These are phyloP conservation scores for Fragariocoptes setiger DNA, from an alignment of 1,140 invertebrate genomes.

Conservation along the genomic window DNA sequence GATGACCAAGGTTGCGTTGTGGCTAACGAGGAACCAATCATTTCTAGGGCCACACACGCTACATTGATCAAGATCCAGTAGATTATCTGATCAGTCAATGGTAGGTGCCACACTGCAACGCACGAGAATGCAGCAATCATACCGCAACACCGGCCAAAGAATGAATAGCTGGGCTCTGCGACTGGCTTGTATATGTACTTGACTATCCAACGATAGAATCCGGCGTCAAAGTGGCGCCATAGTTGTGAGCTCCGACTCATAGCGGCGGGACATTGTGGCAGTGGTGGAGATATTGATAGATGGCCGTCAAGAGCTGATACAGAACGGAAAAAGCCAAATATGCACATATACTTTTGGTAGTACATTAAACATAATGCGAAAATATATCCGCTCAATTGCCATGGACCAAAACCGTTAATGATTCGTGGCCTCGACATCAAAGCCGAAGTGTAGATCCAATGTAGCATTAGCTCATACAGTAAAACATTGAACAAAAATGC, in stretches of 20 bases:
- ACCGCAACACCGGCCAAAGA: neutral
- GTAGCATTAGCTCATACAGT: neutral
- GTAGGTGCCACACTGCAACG: neutral
- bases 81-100: neutral
- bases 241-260: neutral
- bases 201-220: neutral
- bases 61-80: neutral
- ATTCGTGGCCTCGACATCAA: neutral
- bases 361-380: neutral
- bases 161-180: neutral
- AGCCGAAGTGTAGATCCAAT: neutral
- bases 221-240: neutral
- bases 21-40: neutral
- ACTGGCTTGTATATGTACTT: neutral
- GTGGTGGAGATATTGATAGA: neutral
- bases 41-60: neutral
- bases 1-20: neutral
- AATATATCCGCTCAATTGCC: neutral
- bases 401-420: neutral
- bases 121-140: neutral
- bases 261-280: neutral
- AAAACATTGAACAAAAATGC: neutral
- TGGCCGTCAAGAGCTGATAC: neutral
- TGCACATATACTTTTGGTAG: neutral
- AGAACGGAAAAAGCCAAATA: neutral